Conservation (phyloP, 2,113 vertebrate genomes). For the Fulica atra region DNA sequence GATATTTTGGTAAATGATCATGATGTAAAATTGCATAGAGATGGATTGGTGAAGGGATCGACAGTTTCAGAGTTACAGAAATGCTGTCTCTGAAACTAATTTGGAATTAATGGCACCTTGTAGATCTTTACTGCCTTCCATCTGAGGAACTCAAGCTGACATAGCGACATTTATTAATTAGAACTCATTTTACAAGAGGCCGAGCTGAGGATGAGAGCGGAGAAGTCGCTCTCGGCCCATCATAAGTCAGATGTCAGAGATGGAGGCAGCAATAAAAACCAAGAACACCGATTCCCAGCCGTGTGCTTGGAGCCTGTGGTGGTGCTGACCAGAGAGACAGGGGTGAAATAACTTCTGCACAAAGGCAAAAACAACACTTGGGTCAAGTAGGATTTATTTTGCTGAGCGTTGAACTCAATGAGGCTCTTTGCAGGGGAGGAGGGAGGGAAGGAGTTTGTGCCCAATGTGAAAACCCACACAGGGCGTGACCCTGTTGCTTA, state of each 20-base stretch:
- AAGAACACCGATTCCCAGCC: fast-evolving
- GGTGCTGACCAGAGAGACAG: not conserved
- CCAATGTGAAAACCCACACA: fast-evolving
- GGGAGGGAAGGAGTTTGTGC: not conserved
- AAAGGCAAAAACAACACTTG: not conserved
- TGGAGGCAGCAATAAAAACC: not conserved
- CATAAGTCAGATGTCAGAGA: not conserved
- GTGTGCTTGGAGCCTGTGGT: fast-evolving
- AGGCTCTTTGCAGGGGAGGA: not conserved
- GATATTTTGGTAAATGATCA: slow-evolving; percentile 8
- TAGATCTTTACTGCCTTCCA: slow-evolving; percentile 32
- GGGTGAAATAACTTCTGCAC: not conserved
- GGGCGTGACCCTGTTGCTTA: not conserved
- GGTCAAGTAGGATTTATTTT: not conserved
- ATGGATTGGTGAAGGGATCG: not conserved
- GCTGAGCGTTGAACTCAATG: not conserved
- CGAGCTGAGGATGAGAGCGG: not conserved
- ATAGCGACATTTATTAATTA: not conserved
- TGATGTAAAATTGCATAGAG: not conserved
- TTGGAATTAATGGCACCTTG: slow-evolving; percentile 26
- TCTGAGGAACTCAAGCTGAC: not conserved
- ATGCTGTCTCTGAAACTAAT: slow-evolving; percentile 59
- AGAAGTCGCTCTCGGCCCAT: not conserved
- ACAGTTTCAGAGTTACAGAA: slow-evolving; percentile 43
- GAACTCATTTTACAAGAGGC: not conserved